Evolutionary conservation across 2,797 vertebrate genomes (phyloP).

Genomic region (Siniperca undulata): DNA sequence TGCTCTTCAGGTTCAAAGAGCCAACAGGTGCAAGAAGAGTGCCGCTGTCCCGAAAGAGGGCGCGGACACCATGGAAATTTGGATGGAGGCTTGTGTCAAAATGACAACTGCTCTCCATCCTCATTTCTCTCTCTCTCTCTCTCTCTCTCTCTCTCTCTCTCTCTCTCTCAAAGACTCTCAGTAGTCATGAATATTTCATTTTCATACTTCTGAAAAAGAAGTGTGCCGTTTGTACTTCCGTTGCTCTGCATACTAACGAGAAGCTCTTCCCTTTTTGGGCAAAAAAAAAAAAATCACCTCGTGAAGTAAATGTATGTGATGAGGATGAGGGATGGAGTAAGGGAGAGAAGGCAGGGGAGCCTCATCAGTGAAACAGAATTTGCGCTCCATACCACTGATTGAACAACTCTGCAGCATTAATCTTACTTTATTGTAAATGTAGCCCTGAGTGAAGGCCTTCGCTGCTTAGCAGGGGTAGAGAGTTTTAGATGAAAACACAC

Average conservation of each 20-base stretch:
- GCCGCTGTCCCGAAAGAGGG: slow-evolving; percentile 42
- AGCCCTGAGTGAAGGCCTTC: slow-evolving; percentile 32
- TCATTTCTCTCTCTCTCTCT: slow-evolving; percentile 26
- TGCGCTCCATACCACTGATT: slow-evolving; percentile 46
- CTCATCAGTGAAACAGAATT: slow-evolving; percentile 66
- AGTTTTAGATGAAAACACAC: slow-evolving; percentile 43
- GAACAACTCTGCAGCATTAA: slow-evolving; percentile 55
- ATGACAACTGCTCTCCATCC: slow-evolving; percentile 54
- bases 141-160: slow-evolving; percentile 12
- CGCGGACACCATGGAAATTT: slow-evolving; percentile 26
- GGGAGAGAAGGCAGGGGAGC: slow-evolving; percentile 25
- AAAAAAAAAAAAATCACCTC: slow-evolving; percentile 29
- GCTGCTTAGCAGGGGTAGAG: slow-evolving; percentile 10
- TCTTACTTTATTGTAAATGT: slow-evolving; percentile 49
- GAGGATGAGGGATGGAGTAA: slow-evolving; percentile 61
- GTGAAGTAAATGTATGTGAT: slow-evolving; percentile 70
- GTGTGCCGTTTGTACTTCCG: slow-evolving; percentile 66
- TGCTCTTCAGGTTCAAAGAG: slow-evolving; percentile 48
- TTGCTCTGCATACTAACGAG: slow-evolving; percentile 80
- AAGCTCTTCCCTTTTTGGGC: slow-evolving; percentile 49
- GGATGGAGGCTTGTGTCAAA: slow-evolving; percentile 48
- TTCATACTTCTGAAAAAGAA: slow-evolving; percentile 75
- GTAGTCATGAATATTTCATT: slow-evolving; percentile 84
- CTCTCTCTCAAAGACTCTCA: slow-evolving; percentile 63
- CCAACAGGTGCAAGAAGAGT: slow-evolving; percentile 49